Conservation (phyloP, 1,140 invertebrate species). For the Popillia japonica region DNA sequence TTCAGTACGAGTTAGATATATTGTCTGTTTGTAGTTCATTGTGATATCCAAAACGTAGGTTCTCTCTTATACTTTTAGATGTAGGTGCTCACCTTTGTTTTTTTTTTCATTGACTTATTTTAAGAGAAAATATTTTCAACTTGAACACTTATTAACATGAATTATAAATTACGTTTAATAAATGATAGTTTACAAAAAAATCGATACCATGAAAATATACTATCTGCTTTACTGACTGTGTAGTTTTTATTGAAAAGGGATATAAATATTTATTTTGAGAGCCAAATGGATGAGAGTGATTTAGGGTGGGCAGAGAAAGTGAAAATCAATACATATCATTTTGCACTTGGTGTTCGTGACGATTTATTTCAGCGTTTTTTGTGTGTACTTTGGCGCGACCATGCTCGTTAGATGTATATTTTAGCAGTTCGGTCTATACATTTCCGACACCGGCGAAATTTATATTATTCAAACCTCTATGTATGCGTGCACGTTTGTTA, state of each 20-base stretch:
- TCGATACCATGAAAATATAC: background rate
- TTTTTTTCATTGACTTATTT: background rate
- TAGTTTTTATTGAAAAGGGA: slow-evolving; percentile 1
- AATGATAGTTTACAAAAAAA: background rate
- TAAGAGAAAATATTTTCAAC: background rate
- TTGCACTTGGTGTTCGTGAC: slow-evolving; percentile 8
- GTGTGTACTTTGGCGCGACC: background rate
- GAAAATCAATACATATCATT: slow-evolving; percentile 11
- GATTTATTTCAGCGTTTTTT: background rate
- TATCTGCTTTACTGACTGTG: background rate
- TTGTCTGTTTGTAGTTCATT: too few relatives aligned
- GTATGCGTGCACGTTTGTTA: background rate
- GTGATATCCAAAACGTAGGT: too few relatives aligned
- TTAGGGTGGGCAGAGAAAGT: background rate
- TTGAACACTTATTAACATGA: background rate
- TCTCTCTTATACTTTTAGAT: too few relatives aligned
- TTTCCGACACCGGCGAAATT: slow-evolving; percentile 4
- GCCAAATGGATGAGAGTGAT: background rate
- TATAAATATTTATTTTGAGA: background rate
- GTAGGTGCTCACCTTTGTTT: too few relatives aligned
- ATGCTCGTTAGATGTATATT: background rate
- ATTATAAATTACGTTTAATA: background rate
- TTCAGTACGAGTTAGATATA: too few relatives aligned
- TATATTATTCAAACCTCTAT: background rate
- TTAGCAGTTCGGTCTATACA: background rate